Conservation (phyloP, 2,888 invertebrate species). For the Ophraella communa region DNA sequence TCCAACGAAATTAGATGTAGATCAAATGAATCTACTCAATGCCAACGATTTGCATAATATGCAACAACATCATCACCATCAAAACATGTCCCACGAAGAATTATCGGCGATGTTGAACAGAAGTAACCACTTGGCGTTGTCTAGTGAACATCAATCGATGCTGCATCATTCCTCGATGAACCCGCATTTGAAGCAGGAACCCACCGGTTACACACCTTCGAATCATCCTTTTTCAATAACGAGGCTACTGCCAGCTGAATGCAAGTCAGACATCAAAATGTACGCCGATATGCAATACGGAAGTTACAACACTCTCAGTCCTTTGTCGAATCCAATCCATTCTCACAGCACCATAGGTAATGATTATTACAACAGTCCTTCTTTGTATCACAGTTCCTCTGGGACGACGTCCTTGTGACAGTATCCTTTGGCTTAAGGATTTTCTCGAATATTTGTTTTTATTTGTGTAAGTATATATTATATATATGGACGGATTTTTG, state of each 20-base stretch:
- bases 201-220: slow-evolving; percentile 73
- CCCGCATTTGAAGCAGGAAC: slow-evolving; percentile 72
- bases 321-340: slow-evolving; percentile 67
- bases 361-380: slow-evolving; percentile 85
- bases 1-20: slow-evolving; percentile 64
- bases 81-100: slow-evolving; percentile 65
- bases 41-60: slow-evolving; percentile 60
- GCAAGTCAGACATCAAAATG: slow-evolving; percentile 91
- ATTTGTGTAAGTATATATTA: slow-evolving; percentile 23
- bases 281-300: slow-evolving; percentile 77
- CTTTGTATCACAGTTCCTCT: slow-evolving; percentile 74
- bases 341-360: slow-evolving; percentile 64
- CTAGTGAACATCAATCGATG: slow-evolving; percentile 58
- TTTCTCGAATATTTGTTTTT: slow-evolving; percentile 37
- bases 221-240: slow-evolving; percentile 95
- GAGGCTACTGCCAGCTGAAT: slow-evolving; percentile 86
- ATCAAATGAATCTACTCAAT: slow-evolving; percentile 72
- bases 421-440: slow-evolving; percentile 83
- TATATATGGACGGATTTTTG: slow-evolving; percentile 23
- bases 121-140: slow-evolving; percentile 63
- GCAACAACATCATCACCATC: slow-evolving; percentile 63
- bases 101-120: slow-evolving; percentile 71
- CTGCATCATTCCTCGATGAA: slow-evolving; percentile 61
- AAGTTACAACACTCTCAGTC: slow-evolving; percentile 69
- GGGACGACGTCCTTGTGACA: slow-evolving; percentile 90